Evolutionary conservation across 2,113 vertebrate species (phyloP).

Genomic region (Fulmarus glacialis): DNA sequence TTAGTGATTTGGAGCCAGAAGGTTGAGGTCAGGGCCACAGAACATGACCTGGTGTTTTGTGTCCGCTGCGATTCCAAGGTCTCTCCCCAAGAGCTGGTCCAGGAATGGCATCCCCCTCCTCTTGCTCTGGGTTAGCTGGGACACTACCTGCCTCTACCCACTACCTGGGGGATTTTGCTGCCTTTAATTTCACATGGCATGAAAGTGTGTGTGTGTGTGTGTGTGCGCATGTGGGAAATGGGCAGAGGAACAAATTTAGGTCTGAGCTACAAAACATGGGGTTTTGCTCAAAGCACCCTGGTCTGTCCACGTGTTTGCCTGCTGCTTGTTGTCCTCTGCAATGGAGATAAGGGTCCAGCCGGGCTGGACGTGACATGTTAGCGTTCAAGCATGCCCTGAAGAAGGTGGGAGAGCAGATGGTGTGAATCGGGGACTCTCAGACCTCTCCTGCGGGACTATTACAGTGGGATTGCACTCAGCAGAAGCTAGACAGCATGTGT

Average conservation of each 20-base stretch:
- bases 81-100: background rate
- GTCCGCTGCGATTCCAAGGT: background rate
- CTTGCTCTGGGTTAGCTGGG: background rate
- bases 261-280: background rate
- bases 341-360: background rate
- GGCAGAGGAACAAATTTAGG: background rate
- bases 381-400: background rate
- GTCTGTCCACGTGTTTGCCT: background rate
- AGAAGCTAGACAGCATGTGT: background rate
- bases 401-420: background rate
- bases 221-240: rapidly evolving
- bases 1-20: background rate
- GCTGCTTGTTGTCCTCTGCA: background rate
- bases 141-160: background rate
- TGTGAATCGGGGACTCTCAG: background rate
- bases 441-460: background rate
- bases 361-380: background rate
- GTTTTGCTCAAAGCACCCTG: background rate
- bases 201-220: rapidly evolving
- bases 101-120: background rate
- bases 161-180: background rate
- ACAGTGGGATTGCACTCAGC: background rate
- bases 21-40: background rate
- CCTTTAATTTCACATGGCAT: background rate
- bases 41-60: background rate